phyloP scores from a whole-genome alignment of 2,888 invertebrate species.

The Philereme transversata region DNA sequence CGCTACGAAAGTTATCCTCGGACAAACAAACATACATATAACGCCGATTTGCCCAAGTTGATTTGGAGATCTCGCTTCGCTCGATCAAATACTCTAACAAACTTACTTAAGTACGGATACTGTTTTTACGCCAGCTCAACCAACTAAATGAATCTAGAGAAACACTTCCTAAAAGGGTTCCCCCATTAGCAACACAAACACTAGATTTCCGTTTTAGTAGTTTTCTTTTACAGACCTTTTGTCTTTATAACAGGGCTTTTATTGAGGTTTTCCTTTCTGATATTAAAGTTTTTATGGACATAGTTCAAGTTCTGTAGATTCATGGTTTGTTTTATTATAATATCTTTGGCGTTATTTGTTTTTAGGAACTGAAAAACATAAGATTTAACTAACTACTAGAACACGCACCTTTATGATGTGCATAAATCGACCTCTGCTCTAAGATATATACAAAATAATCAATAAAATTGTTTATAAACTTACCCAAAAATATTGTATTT shows the following conservation, averaged over 20 bases:
- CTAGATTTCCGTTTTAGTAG: conserved; percentile 18
- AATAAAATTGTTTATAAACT: no score
- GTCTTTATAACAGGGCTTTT: conserved; percentile 22
- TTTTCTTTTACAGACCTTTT: conserved; percentile 26
- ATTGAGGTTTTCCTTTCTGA: conserved; percentile 18
- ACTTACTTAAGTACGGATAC: conserved; percentile 7
- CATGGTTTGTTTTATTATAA: background rate
- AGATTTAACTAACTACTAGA: no score
- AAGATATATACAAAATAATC: no score
- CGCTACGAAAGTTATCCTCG: no score
- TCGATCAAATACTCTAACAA: conserved; percentile 9
- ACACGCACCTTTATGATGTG: no score
- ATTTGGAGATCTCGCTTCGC: no score
- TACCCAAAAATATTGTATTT: background rate
- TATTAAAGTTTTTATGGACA: conserved; percentile 11
- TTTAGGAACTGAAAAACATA: background rate
- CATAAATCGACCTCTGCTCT: no score
- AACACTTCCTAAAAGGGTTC: conserved; percentile 27
- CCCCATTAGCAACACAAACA: conserved; percentile 29
- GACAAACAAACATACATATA: no score
- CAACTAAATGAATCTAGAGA: conserved; percentile 22
- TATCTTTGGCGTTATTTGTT: background rate
- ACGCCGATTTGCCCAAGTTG: no score
- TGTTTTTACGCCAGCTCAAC: conserved; percentile 16
- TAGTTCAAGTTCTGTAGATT: conserved; percentile 1